Percentiles rank a stretch among this genome's conserved stretches.
Conservation (phyloP, 2,113 vertebrate genomes). For the Solenodon paradoxus region DNA sequence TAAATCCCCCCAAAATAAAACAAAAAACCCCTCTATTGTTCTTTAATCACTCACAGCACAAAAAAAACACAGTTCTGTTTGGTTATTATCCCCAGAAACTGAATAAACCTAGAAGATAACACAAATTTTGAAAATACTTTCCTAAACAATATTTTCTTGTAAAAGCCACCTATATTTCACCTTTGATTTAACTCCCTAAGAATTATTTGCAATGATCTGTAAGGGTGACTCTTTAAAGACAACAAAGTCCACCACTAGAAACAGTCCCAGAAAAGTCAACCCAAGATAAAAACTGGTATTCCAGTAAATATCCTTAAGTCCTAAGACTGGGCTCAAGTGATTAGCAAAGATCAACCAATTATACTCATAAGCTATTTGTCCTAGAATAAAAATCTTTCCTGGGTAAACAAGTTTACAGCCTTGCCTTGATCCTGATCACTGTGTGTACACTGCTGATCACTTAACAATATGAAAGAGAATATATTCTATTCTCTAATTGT, state of each 20-base stretch:
- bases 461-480: no score
- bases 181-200: background rate
- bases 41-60: background rate
- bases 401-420: background rate
- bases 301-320: background rate
- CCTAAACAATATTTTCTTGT: background rate
- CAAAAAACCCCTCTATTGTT: background rate
- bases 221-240: background rate
- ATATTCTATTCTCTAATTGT: background rate
- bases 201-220: background rate
- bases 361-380: background rate
- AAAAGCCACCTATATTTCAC: background rate
- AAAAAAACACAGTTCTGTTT: background rate
- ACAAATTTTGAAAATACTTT: slow-evolving; percentile 15
- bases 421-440: background rate
- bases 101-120: background rate
- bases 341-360: background rate
- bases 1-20: no score
- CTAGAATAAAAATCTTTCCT: background rate
- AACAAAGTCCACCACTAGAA: background rate
- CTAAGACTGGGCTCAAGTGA: background rate
- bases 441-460: no score
- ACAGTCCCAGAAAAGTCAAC: background rate
- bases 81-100: background rate
- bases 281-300: slow-evolving; percentile 10